A percentile compares a stretch with the other conserved stretches of the same genome.
Evolutionary conservation across 2,113 vertebrate genomes (phyloP).

Genomic region (Equus przewalskii): DNA sequence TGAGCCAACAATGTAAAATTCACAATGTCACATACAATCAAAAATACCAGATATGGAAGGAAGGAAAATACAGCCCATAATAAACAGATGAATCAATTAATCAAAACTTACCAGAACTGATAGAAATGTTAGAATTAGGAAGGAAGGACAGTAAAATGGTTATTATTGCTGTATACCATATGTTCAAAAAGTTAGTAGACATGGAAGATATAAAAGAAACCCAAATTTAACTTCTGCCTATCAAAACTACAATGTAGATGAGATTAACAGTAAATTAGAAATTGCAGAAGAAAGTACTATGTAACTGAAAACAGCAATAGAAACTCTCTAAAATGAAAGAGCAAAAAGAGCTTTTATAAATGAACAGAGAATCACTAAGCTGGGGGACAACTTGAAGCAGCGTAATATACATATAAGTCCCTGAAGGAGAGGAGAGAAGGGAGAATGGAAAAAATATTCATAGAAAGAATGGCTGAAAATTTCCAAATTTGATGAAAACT

Average conservation of each 20-base stretch:
- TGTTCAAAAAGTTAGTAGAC: background rate
- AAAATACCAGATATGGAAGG: background rate
- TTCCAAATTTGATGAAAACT: background rate
- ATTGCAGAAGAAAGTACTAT: background rate
- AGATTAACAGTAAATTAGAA: background rate
- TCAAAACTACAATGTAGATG: background rate
- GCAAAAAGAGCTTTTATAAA: background rate
- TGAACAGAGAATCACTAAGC: background rate
- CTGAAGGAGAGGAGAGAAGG: background rate
- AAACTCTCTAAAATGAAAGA: background rate
- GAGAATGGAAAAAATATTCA: background rate
- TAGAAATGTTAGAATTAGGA: background rate
- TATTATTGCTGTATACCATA: background rate
- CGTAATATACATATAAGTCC: background rate
- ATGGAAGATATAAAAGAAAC: constrained; percentile 2
- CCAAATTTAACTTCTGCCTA: background rate
- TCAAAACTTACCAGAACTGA: constrained; percentile 28
- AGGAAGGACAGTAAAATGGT: background rate
- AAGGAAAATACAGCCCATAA: background rate
- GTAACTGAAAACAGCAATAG: background rate
- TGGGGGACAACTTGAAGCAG: background rate
- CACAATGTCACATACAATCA: background rate
- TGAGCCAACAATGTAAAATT: background rate
- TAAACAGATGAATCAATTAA: background rate
- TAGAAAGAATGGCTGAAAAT: background rate